Base-by-base conservation (phyloP, 2,888 invertebrate genomes). In the Epirrhoe tristata region DNA sequence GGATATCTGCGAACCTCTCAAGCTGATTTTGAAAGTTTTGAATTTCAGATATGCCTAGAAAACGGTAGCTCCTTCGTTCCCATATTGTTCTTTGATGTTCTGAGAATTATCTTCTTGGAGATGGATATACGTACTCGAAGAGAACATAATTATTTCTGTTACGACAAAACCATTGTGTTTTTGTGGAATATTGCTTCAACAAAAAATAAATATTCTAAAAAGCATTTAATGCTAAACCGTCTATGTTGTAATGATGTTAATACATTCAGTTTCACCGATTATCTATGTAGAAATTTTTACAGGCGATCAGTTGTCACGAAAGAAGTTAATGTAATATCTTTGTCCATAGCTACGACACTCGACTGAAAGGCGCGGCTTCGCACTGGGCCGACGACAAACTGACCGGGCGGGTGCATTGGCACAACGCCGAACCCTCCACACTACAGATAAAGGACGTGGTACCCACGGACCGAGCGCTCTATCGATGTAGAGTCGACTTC, bases 401-500 rank as follows among this genome's bases (percentile, higher is more conserved):
- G 39, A 95, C 94, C 48, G 95, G 95, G 1, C 93, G 97, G 46
- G 96, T 96, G 0, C 94, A 94, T 80, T 97, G 97, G 94, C 94
- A 95, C 75, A 94, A 95, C n/a, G 90, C 94, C 46, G 94, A 95
- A 8, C 95, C 96, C 16, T 96, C 96, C 0, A 95, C 96, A 6
- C 94, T 96, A 46, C 93, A 96, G 63, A 95, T 95, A 75, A 95
- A 96, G 63, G 95, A 95, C 82, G 95, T 97, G 65, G 88, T 94
- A 31, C 96, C 97, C 43, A 91, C 94, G 16, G 97, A 97, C 84
- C 96, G 96, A 59, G 97, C 97, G 6, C 94, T 96, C 75, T 97
- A 97, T 87, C 94, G 96, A 68, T 97, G 97, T 86, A 91, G 97
- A 64, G 96, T 97, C 56, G 97, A 97, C 89, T 97, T 97, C 88